Base-by-base conservation (phyloP, 1,140 invertebrate genomes). In the Procambarus virginalis region DNA sequence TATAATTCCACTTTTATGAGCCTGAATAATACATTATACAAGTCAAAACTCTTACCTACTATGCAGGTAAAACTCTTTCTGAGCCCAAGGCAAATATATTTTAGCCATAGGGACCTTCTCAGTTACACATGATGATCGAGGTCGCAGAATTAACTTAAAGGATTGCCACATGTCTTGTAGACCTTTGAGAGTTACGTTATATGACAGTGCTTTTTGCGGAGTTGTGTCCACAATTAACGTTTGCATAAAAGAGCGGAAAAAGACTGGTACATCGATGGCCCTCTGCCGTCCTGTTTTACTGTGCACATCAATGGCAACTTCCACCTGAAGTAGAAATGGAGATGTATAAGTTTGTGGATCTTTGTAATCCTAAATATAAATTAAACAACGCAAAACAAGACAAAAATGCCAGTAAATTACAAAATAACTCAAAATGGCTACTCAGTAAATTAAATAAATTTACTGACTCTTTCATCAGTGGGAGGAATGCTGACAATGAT, bases 121-220 rank as follows among this genome's bases (percentile, higher is more conserved):
- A 17, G 46, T 79, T 12, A 46, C 75, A 75, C 83, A 84, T 2
- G n/a, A 20, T 34, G 46, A 64, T 10, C 82, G 86, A n/a, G 92
- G 92, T 14, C 70, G 34, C 55, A 92, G 77, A 9, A 68, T 85
- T 3, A 92, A 64, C n/a, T 77, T 86, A n/a, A 89, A 87, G 6
- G 92, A 91, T 73, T 92, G 92, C 92, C 92, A 92, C 17, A 73
- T 73, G 46, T 92, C 92, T 46, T 77, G 75, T n/a, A 92, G 81
- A 8, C 88, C 86, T 76, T 84, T 49, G 10, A 86, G 75, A n/a
- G 90, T 87, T n/a, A 92, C 75, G 60, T 91, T 89, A 14, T 84
- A 83, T 12, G 86, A 75, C 45, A 92, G 77, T 46, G 92, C 81
- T 58, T 87, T 86, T 20, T 87, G 84, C n/a, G 90, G 81, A 48